A percentile compares a stretch with the other conserved stretches of the same genome.
Conservation (phyloP, 2,888 invertebrate species). For the Aelia acuminata region DNA sequence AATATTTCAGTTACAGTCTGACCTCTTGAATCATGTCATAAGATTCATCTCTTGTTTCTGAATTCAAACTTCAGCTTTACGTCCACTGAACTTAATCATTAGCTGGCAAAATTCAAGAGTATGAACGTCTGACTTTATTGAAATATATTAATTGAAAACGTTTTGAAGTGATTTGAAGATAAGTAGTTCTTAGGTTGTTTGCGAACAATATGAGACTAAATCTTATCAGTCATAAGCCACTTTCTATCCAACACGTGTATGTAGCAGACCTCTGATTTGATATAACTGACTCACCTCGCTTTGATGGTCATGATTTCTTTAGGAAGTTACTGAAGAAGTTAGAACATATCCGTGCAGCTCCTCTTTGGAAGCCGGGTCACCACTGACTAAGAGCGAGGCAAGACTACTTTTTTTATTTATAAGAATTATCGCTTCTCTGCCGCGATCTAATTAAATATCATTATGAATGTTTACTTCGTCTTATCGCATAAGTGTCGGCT, state of each 20-base stretch:
- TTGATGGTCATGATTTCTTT: not conserved
- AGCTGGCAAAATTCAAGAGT: no score
- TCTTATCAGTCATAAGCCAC: not conserved
- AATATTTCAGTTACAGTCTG: no score
- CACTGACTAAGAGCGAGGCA: not conserved
- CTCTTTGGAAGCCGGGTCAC: not conserved
- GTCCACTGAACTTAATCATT: no score
- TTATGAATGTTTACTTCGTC: constrained; percentile 11
- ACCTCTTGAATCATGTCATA: no score
- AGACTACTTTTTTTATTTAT: not conserved
- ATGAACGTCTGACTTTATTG: no score
- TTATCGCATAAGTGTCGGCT: not conserved
- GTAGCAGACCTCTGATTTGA: not conserved
- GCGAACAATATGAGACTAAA: not conserved
- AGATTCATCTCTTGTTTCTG: no score
- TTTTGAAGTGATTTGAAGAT: not conserved
- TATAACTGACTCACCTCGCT: not conserved
- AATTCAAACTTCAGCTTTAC: no score
- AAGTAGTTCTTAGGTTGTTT: not conserved
- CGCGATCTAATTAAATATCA: constrained; percentile 1
- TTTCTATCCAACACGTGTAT: not conserved
- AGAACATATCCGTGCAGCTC: not conserved
- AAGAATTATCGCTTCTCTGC: not conserved
- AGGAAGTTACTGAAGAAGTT: not conserved
- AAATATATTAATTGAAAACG: no score